Conservation (phyloP, 2,888 invertebrate species). For the Sussaba pulchella region DNA sequence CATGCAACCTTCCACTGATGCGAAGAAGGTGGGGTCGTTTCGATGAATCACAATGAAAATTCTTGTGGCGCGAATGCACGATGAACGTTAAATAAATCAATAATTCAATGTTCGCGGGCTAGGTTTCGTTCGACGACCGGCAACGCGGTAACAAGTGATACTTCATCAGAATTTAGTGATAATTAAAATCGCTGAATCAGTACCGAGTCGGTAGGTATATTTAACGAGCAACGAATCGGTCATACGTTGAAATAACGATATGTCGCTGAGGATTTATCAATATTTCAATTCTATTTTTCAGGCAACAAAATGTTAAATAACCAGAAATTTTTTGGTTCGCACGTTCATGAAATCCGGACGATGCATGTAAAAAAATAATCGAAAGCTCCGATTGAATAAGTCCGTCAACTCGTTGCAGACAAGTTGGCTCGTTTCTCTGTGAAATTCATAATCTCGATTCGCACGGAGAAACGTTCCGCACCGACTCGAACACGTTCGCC, state of each 20-base stretch:
- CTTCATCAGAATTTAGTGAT: background rate
- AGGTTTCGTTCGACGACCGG: no score
- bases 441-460: slow-evolving; percentile 4
- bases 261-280: no score
- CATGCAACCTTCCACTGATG: background rate
- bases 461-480: background rate
- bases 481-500: slow-evolving; percentile 13
- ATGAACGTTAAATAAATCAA: slow-evolving; percentile 21
- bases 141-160: background rate
- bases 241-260: background rate
- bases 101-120: slow-evolving; percentile 3
- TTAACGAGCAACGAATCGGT: slow-evolving; percentile 1
- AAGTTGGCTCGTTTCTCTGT: background rate
- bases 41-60: slow-evolving; percentile 58
- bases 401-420: background rate
- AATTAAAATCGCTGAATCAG: no score
- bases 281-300: no score
- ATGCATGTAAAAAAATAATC: background rate
- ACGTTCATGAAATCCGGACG: no score
- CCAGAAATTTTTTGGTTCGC: no score
- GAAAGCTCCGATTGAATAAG: background rate
- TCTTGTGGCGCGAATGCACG: slow-evolving; percentile 42
- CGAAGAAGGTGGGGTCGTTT: background rate
- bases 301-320: no score
- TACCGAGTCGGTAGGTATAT: no score